phyloP scores from a whole-genome alignment of 2,113 vertebrate species.

The Ageneiosus marmoratus region DNA sequence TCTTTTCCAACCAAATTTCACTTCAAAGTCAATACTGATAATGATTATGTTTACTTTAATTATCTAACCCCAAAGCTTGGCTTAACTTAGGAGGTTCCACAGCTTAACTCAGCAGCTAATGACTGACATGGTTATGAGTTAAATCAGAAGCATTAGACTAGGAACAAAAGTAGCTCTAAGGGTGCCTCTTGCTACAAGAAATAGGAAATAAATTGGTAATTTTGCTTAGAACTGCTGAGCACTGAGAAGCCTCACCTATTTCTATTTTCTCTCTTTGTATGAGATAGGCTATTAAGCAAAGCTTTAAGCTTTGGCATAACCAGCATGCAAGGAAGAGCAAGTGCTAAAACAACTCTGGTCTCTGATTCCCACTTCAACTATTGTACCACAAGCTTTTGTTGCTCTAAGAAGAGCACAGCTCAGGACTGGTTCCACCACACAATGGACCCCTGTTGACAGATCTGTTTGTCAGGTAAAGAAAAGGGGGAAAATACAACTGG shows the following conservation, averaged over 20 bases:
- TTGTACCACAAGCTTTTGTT: conserved; percentile 40
- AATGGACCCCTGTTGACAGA: conserved; percentile 36
- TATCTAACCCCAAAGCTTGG: neutral
- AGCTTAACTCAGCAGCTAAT: neutral
- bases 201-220: conserved; percentile 20
- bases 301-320: conserved; percentile 14
- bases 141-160: neutral
- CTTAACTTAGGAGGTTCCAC: neutral
- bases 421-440: conserved; percentile 31
- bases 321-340: conserved; percentile 11
- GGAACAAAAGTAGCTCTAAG: neutral
- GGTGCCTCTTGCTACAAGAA: neutral
- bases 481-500: neutral
- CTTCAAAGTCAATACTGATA: neutral
- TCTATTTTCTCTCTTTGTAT: conserved; percentile 19
- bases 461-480: conserved; percentile 43
- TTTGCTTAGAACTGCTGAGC: conserved; percentile 5
- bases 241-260: conserved; percentile 34
- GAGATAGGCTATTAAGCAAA: conserved; percentile 31
- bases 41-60: neutral
- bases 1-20: neutral
- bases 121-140: neutral
- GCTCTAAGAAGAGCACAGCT: conserved; percentile 27
- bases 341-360: conserved; percentile 32
- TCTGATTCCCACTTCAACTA: conserved; percentile 18